Base-by-base conservation (phyloP, 2,113 vertebrate species). In the Lutjanus erythropterus region DNA sequence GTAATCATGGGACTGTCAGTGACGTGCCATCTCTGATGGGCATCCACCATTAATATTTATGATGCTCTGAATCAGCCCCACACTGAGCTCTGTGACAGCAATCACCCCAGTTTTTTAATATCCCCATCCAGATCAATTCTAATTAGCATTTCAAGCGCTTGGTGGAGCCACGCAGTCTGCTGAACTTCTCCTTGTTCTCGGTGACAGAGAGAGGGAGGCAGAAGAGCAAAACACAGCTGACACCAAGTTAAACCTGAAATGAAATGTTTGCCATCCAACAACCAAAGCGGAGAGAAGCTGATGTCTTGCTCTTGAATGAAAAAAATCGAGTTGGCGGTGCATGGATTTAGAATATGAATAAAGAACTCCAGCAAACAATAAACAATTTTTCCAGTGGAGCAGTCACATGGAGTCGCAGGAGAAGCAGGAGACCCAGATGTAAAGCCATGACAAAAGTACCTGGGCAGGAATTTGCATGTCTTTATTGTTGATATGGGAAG, bases 11-110 rank as follows among this genome's bases (percentile, higher is more conserved):
- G 83, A 86, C 87, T 87, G 92, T 86, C 90, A 76, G 86, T 84
- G 89, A 88, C 86, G 71, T 84, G 86, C 81, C 82, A 81, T 62
- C 88, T 80, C 87, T 91, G 91, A 89, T 74, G 88, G 86, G 81
- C 88, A 90, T 85, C 88, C 83, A 84, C 71, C 80, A 93, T 94
- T 93, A 94, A 94, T 94, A 93, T 93, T 90, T 90, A 94, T 92
- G 69, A 78, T 64, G 76, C 68, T 78, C 60, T 55, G 87, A 90
- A 94, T 93, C 92, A 93, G 85, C 93, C 90, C 78, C 91, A 85
- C 80, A 81, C 90, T 85, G 89, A 89, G 89, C 77, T 15, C 84
- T 55, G 60, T 91, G 86, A 91, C 88, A 91, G 91, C 88, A 91
- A 90, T 94, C 91, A 91, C 82, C 83, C 82, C 75, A 41, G 53